These are phyloP conservation scores for Myoxocephalus aenaeus DNA, from an alignment of 2,797 vertebrate species.

Conservation along the genomic window DNA sequence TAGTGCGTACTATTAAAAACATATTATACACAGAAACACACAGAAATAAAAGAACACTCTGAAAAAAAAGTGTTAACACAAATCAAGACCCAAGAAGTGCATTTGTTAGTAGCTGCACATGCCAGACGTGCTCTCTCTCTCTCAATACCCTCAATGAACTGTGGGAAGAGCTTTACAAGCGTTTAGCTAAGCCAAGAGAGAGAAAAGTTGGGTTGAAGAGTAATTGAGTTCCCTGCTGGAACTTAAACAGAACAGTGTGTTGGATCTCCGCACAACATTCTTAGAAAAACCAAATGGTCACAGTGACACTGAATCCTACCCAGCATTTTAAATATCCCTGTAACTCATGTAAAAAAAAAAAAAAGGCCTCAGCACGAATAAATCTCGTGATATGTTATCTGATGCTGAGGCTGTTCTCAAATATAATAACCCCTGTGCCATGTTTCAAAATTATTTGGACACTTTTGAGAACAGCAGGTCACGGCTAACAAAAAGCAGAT, in stretches of 20 bases:
- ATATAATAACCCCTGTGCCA: not conserved
- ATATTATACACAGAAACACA: not conserved
- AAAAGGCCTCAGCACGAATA: conserved; percentile 3
- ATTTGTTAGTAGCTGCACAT: not conserved
- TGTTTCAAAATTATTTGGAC: not conserved
- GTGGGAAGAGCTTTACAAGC: not conserved
- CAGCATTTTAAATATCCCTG: not conserved
- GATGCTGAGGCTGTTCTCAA: conserved; percentile 6
- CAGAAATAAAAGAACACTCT: not conserved
- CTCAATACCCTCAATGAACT: not conserved
- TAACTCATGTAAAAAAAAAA: conserved; percentile 1
- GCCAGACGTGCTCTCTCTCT: not conserved
- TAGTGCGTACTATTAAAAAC: not conserved
- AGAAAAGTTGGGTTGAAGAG: not conserved
- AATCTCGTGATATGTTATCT: not conserved
- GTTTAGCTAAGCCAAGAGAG: not conserved
- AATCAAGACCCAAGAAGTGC: not conserved
- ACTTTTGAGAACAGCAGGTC: not conserved
- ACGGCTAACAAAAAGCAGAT: not conserved
- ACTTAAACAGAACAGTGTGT: conserved; percentile 32
- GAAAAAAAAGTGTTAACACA: not conserved
- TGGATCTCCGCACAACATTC: conserved; percentile 10
- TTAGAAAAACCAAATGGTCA: not conserved
- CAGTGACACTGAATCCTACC: conserved; percentile 7
- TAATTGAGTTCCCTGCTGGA: conserved; percentile 27